A percentile compares a stretch with the other conserved stretches of the same genome.
Conservation (phyloP, 2,113 vertebrate genomes). For the Meleagris gallopavo region DNA sequence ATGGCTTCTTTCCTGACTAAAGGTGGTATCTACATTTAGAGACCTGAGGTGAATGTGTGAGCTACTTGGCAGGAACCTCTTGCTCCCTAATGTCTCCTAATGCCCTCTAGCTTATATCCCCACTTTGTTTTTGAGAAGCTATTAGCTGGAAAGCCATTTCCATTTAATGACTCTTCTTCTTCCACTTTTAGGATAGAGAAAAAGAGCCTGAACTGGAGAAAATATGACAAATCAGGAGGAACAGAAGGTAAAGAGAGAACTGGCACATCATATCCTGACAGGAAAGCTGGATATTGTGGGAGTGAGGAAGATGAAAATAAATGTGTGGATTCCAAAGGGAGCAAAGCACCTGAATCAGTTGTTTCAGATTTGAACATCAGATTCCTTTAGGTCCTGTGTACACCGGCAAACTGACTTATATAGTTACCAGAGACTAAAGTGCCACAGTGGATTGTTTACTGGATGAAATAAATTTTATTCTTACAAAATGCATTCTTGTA, state of each 20-base stretch:
- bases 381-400: neutral
- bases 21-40: neutral
- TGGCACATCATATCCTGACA: neutral
- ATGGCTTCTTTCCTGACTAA: neutral
- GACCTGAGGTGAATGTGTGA: neutral
- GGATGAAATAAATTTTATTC: neutral
- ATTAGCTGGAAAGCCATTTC: neutral
- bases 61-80: neutral
- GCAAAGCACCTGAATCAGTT: neutral
- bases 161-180: neutral
- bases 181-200: neutral
- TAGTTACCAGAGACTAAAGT: neutral
- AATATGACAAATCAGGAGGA: neutral
- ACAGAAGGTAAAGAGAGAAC: slow-evolving; percentile 11
- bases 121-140: neutral
- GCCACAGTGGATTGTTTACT: neutral
- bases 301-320: neutral
- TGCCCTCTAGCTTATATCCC: neutral
- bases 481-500: neutral
- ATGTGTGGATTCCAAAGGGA: neutral
- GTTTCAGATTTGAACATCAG: neutral
- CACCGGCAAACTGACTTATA: neutral
- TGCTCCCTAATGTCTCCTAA: neutral
- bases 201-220: neutral
- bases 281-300: neutral